Base-by-base conservation (phyloP, 2,797 vertebrate genomes). In the Bufotes viridis region DNA sequence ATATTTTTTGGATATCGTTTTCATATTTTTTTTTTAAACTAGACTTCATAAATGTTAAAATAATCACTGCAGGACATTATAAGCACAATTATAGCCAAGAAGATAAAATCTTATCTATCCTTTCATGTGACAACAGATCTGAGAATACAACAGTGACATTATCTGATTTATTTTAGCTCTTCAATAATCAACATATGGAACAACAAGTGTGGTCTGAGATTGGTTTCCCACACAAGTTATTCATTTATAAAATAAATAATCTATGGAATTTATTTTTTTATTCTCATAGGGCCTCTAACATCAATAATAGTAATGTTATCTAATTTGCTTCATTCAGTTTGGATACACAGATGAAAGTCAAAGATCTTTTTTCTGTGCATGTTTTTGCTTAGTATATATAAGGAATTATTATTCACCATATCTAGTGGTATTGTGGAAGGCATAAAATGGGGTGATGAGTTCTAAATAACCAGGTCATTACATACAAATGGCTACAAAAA, bases 101-200 rank as follows among this genome's bases (percentile, higher is more conserved):
- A 83, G 81, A 69, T 83, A 83, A 83, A 20, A 83, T 83, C 24
- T 72, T 34, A 83, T 83, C 65, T 72, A 29, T 72, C 20, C 81
- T 82, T 82, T 82, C 65, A 82, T 82, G 81, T 82, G 81, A 29
- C 81, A 70, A 65, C 14, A 70, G 81, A 82, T 72, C 67, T 72
- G 67, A 69, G 69, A 83, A 57, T 72, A 29, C 4, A 83, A 82
- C 26, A 7, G 53, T 81, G 81, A 82, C n/a, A 70, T 70, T 53
- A 70, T 34, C 65, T 51, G 53, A 69, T 82, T 70, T n/a, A 15
- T 18, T 82, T 82, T 7, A 82, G 49, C 69, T 69, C 42, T 8
- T 65, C 34, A 42, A 82, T 24, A 82, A 67, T 67, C 29, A 82
- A 53, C 81, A 82, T 82, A 51, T 82, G 81, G 81, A 70, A 57